Base-by-base conservation (phyloP, 2,888 invertebrate genomes). In the Drosophila falleni region DNA sequence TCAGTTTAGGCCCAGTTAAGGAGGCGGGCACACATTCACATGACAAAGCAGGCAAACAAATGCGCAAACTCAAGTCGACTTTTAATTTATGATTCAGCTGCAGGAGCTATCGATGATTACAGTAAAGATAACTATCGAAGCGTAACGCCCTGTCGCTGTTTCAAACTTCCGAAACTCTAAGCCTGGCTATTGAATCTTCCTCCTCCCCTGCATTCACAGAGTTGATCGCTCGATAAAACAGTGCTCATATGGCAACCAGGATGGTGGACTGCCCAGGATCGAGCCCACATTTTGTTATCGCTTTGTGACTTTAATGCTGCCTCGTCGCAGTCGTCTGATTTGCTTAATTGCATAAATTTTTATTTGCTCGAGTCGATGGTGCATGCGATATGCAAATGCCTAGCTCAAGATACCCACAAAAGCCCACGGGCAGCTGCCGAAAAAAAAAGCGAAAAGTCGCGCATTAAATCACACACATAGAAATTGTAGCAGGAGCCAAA, bases 321-420 rank as follows among this genome's bases (percentile, higher is more conserved):
- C 73, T 31, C 41, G 33, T 59, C 44, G 44, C 50, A 71, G 69
- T 81, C 74, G 81, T 73, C 86, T 75, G 89, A 86, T 86, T 86
- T 86, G 87, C 89, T 86, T 86, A 86, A 86, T 86, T 86, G 86
- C 89, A 89, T 86, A 86, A 86, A 86, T 88, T 89, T 89, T 89
- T 89, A 89, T 86, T 89, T 89, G 76, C 81, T 68, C 70, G 60
- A 67, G 69, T 64, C 89, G 88, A 88, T 85, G 83, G 82, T 72
- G 89, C 86, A 81, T 76, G 73, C 82, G 89, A 85, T 85, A 85
- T 85, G 85, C 89, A 85, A 85, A 85, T 85, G 80, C 35, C 19
- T 55, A 37, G 16, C 37, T 54, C 51, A 29, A 63, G 50, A 66
- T 55, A 46, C 39, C 60, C 61, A 46, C 61, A 41, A 56, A 54